phyloP scores from a whole-genome alignment of 2,797 vertebrate genomes.

The Chaetophractus vellerosus region DNA sequence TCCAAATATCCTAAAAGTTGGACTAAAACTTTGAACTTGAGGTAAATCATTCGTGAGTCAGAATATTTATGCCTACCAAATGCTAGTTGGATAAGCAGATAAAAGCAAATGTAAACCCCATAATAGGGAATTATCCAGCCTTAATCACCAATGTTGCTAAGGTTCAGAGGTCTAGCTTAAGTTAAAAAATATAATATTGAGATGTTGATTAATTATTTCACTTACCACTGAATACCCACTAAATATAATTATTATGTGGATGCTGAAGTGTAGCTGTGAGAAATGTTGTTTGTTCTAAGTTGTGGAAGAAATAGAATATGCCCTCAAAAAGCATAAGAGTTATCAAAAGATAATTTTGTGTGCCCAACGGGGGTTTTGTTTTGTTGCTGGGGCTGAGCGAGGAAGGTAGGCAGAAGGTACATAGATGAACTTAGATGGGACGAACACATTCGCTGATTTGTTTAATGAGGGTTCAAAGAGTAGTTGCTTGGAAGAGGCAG shows the following conservation, averaged over 20 bases:
- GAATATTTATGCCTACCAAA: background rate
- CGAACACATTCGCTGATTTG: fast-evolving
- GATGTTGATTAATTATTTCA: background rate
- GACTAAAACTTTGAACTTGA: background rate
- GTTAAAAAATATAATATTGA: background rate
- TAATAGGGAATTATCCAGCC: background rate
- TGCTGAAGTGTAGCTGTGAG: background rate
- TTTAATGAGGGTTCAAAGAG: background rate
- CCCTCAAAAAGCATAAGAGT: background rate
- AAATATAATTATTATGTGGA: background rate
- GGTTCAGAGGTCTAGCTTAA: background rate
- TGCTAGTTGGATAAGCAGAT: background rate
- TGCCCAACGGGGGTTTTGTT: background rate
- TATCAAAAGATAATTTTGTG: background rate
- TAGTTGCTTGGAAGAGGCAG: no score
- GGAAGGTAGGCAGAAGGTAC: background rate
- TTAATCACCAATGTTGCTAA: background rate
- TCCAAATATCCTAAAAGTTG: background rate
- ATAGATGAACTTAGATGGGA: no score
- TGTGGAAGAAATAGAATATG: background rate
- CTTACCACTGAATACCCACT: no score
- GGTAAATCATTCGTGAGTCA: background rate
- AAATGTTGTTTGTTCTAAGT: background rate
- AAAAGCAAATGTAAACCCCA: background rate
- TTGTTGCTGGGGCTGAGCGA: background rate